These are phyloP conservation scores for Pseudococcus jackbeardsleyi DNA, from an alignment of 2,888 invertebrate genomes.

Conservation along the genomic window DNA sequence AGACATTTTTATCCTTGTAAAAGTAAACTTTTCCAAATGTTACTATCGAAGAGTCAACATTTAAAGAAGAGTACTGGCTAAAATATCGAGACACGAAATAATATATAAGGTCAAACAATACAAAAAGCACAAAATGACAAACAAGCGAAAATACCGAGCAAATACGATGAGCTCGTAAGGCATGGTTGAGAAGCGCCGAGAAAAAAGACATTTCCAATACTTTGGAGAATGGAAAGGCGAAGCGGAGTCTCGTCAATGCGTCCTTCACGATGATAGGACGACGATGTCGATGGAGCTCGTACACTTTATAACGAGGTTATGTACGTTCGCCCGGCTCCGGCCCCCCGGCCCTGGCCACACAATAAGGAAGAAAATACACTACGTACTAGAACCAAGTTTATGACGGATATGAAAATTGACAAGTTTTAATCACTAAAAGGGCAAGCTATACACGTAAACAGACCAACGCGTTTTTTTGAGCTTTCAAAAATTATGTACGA, in stretches of 20 bases:
- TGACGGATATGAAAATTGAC: constrained; percentile 49
- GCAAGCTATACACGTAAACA: constrained; percentile 5
- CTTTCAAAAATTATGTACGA: neutral
- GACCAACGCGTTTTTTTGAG: neutral
- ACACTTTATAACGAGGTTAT: constrained; percentile 29
- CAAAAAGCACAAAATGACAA: constrained; percentile 6
- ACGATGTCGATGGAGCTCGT: neutral
- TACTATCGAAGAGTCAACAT: neutral
- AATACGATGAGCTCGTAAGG: neutral
- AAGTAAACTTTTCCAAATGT: neutral
- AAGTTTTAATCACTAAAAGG: constrained; percentile 42
- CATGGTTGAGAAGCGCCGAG: neutral
- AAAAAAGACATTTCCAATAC: constrained; percentile 21
- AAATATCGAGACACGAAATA: neutral
- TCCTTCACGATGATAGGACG: neutral
- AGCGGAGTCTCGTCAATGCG: neutral
- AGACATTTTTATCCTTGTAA: neutral
- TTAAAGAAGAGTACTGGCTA: neutral
- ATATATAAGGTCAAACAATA: neutral
- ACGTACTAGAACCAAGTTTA: neutral
- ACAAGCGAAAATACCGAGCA: neutral
- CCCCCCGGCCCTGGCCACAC: neutral
- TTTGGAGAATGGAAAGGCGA: neutral
- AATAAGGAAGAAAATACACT: neutral
- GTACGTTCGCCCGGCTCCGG: neutral